Evolutionary conservation across 2,888 invertebrate genomes (phyloP).

Genomic region (Boloria euphrosyne): DNA sequence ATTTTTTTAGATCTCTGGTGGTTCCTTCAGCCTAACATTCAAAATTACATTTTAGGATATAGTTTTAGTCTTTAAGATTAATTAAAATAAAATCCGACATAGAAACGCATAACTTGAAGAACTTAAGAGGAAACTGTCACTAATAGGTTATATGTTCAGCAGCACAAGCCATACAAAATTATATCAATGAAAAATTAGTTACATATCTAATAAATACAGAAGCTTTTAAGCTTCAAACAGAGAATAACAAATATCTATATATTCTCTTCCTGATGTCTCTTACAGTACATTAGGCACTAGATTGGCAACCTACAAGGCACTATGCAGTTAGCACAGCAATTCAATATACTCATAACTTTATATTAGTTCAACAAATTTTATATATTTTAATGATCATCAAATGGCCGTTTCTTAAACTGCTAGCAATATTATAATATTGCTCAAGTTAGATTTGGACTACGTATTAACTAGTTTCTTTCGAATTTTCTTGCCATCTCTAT

Average conservation of each 20-base stretch:
- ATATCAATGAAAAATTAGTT: conserved; percentile 20
- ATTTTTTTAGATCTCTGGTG: conserved; percentile 72
- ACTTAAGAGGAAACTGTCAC: conserved; percentile 31
- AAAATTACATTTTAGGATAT: conserved; percentile 48
- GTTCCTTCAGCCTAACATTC: conserved; percentile 64
- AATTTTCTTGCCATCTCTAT: conserved; percentile 37
- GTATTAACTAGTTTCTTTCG: conserved; percentile 33
- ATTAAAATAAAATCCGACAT: conserved; percentile 40
- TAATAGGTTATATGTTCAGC: conserved; percentile 26
- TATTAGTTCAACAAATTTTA: conserved; percentile 58
- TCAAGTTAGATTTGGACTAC: conserved; percentile 36
- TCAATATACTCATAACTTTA: conserved; percentile 57
- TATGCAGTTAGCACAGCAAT: conserved; percentile 82
- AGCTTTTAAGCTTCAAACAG: conserved; percentile 45
- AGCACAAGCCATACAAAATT: conserved; percentile 32
- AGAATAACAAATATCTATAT: conserved; percentile 45
- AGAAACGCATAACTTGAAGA: conserved; percentile 28
- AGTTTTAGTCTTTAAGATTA: conserved; percentile 34
- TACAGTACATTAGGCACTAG: conserved; percentile 79
- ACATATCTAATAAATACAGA: conserved; percentile 33
- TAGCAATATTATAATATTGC: conserved; percentile 42
- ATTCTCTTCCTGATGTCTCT: conserved; percentile 48
- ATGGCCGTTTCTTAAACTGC: conserved; percentile 45
- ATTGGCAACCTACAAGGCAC: conserved; percentile 84
- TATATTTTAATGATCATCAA: conserved; percentile 46